phyloP scores from a whole-genome alignment of 53 echinoderm and acorn worm genomes.

The Holothuria scabra region DNA sequence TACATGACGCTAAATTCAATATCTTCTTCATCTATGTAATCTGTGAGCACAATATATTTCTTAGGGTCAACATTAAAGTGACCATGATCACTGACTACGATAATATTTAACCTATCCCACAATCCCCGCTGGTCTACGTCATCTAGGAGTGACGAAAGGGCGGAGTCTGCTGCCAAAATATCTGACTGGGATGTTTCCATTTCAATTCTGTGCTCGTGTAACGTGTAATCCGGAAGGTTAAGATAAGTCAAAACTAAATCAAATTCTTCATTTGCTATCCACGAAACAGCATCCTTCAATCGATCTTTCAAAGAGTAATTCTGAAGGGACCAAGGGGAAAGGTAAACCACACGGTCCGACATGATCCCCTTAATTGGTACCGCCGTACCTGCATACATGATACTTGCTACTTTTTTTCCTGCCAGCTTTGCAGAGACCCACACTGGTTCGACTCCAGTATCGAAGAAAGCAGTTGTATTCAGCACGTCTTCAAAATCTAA shows the following conservation, averaged over 20 bases:
- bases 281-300: conserved; percentile 5
- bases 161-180: not conserved
- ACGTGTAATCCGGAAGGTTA: conserved; percentile 27
- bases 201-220: conserved; percentile 21
- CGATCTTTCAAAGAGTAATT: conserved; percentile 2
- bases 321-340: conserved; percentile 15
- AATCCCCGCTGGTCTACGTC: conserved; percentile 28
- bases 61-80: conserved; percentile 37
- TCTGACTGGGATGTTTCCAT: not conserved
- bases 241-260: conserved; percentile 3
- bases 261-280: conserved; percentile 15
- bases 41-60: conserved; percentile 66
- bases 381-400: conserved; percentile 33
- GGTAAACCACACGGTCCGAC: conserved; percentile 10
- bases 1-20: conserved; percentile 77
- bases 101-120: conserved; percentile 27
- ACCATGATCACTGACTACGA: conserved; percentile 16
- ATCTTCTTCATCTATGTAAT: conserved; percentile 80
- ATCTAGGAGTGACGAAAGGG: not conserved
- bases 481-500: conserved; percentile 14
- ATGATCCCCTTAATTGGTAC: conserved; percentile 24
- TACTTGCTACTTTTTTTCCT: conserved; percentile 25
- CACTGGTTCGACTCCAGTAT: conserved; percentile 25
- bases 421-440: conserved; percentile 24
- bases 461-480: conserved; percentile 10